These are phyloP conservation scores for Andrena hattorfiana DNA, from an alignment of 2,888 invertebrate species.

Conservation along the genomic window DNA sequence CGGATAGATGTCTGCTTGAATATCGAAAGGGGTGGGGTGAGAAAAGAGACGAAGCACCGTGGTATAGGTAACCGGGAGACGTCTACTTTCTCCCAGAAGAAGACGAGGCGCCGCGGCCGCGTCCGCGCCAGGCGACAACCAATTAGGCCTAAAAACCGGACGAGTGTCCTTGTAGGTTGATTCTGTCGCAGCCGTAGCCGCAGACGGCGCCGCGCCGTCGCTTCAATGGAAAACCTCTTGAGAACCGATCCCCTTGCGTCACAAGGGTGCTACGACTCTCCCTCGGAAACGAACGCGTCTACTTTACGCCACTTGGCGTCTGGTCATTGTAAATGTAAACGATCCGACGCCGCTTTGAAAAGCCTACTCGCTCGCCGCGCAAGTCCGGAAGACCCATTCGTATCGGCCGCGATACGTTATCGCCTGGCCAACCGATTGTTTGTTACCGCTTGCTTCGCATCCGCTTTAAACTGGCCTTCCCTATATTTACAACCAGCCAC, in stretches of 20 bases:
- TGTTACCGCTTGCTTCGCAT: constrained; percentile 75
- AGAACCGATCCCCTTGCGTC: constrained; percentile 10
- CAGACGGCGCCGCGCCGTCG: not conserved
- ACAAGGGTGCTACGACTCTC: not conserved
- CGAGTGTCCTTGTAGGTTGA: constrained; percentile 60
- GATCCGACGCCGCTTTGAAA: not conserved
- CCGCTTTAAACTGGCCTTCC: constrained; percentile 61
- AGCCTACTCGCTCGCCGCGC: constrained; percentile 35
- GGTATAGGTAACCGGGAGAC: constrained; percentile 70
- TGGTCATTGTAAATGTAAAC: not conserved
- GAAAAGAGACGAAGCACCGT: constrained; percentile 47
- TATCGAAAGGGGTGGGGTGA: constrained; percentile 31
- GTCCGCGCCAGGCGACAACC: constrained; percentile 83
- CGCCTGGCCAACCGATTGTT: constrained; percentile 67
- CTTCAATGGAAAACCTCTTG: constrained; percentile 34
- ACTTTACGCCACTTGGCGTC: not conserved
- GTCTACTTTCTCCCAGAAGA: constrained; percentile 63
- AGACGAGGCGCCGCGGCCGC: constrained; percentile 62
- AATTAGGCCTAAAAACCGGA: constrained; percentile 84
- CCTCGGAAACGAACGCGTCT: not conserved
- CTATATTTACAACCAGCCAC: not conserved
- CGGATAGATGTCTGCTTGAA: not conserved
- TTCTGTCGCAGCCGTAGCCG: constrained; percentile 13
- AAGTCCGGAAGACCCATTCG: constrained; percentile 70
- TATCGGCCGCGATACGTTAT: constrained; percentile 80